These are phyloP conservation scores for Lepidonotus clava DNA, from an alignment of 2,888 invertebrate species.

Conservation along the genomic window DNA sequence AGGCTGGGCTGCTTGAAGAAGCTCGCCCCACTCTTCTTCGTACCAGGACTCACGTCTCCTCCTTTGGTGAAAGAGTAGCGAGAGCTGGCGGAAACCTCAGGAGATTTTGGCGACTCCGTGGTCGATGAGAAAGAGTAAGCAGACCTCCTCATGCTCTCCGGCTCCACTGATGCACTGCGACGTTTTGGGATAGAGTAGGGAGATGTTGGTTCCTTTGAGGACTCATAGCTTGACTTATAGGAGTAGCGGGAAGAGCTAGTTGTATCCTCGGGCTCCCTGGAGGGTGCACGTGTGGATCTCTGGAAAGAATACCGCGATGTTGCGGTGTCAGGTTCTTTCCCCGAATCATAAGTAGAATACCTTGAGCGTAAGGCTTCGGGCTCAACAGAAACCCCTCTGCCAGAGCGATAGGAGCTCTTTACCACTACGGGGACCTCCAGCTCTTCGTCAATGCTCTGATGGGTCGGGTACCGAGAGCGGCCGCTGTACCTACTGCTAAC, in stretches of 20 bases:
- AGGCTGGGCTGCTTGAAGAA: background rate
- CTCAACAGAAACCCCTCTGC: background rate
- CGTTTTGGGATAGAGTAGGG: background rate
- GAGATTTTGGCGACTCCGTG: no score
- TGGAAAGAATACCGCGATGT: background rate
- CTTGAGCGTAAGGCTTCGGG: background rate
- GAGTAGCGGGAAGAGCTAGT: background rate
- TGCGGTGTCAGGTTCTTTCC: background rate
- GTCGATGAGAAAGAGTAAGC: no score
- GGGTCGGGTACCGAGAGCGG: background rate
- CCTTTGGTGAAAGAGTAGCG: background rate
- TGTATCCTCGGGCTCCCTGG: background rate
- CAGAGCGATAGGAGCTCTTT: background rate
- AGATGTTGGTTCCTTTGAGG: background rate
- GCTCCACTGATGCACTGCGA: no score
- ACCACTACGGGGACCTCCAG: slow-evolving; percentile 10
- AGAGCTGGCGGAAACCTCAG: background rate
- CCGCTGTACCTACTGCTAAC: background rate
- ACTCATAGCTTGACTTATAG: background rate
- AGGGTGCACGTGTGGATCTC: background rate
- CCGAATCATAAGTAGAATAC: no score
- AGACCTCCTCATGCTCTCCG: no score
- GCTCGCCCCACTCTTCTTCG: no score
- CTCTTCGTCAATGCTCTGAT: background rate
- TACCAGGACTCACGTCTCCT: background rate